Conservation (phyloP, 2,113 vertebrate genomes). For the Oenanthe oenanthe region DNA sequence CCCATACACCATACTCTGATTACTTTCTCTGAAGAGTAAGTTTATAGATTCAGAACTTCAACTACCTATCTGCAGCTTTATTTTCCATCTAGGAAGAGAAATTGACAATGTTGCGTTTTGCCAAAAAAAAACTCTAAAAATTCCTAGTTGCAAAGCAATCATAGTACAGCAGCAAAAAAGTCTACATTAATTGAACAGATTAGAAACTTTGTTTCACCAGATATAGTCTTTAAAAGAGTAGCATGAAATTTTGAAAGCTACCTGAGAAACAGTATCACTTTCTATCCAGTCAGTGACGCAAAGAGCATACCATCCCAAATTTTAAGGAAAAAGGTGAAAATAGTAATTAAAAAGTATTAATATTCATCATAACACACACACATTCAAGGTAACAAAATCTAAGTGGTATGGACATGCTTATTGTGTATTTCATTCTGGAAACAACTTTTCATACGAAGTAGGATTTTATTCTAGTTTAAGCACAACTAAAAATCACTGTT, state of each 20-base stretch:
- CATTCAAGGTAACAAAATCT: neutral
- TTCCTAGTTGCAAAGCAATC: neutral
- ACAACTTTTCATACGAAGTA: neutral
- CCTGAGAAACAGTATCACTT: neutral
- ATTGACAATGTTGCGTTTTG: neutral
- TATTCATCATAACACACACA: neutral
- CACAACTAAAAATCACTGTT: neutral
- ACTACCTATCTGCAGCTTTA: neutral
- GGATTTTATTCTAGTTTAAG: neutral
- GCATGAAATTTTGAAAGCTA: neutral
- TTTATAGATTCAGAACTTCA: neutral
- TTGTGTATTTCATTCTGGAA: neutral
- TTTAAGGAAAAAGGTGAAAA: neutral
- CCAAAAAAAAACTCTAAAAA: neutral
- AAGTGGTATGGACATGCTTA: neutral
- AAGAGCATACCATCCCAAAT: neutral
- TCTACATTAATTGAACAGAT: neutral
- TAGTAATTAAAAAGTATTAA: neutral
- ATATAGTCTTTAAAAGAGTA: neutral
- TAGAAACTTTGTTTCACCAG: neutral
- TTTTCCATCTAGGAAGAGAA: neutral
- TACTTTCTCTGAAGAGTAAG: neutral
- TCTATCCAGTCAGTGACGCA: neutral
- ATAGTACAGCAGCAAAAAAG: neutral
- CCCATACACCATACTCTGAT: rapidly evolving